These are phyloP conservation scores for Brachylomia viminalis DNA, from an alignment of 2,888 invertebrate genomes.

Conservation along the genomic window DNA sequence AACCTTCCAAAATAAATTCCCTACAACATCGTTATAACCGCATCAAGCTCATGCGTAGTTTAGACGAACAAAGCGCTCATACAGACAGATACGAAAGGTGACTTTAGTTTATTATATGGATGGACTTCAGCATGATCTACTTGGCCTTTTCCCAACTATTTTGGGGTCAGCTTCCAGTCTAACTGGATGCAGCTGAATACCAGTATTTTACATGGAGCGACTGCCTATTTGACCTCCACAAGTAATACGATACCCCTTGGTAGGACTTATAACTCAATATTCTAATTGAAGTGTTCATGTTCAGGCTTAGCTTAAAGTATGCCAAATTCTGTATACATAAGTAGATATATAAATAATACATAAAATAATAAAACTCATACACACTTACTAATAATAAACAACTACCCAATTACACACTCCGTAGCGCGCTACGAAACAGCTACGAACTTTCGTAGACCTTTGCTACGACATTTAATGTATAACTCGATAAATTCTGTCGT, in stretches of 20 bases:
- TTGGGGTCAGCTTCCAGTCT: too few species aligned
- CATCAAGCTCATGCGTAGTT: background rate
- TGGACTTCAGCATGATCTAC: too few species aligned
- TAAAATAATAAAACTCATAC: conserved; percentile 17
- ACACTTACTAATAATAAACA: conserved; percentile 34
- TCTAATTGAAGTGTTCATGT: background rate
- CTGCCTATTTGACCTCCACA: too few species aligned
- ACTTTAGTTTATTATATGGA: background rate
- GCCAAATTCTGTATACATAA: background rate
- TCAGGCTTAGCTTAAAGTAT: background rate
- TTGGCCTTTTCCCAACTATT: too few species aligned
- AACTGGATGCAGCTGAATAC: too few species aligned
- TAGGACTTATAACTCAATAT: background rate
- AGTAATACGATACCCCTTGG: too few species aligned
- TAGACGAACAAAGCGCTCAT: background rate
- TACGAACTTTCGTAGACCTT: conserved; percentile 76
- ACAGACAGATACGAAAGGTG: background rate
- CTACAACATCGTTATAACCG: background rate
- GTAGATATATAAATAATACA: conserved; percentile 6
- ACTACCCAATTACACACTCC: conserved; percentile 45
- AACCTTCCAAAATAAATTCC: background rate
- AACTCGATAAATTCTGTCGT: conserved; percentile 67
- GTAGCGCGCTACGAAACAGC: conserved; percentile 58
- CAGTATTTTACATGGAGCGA: too few species aligned
- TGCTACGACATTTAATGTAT: conserved; percentile 69